Evolutionary conservation across 2,113 vertebrate genomes (phyloP).

Genomic region (Mobula hypostoma): DNA sequence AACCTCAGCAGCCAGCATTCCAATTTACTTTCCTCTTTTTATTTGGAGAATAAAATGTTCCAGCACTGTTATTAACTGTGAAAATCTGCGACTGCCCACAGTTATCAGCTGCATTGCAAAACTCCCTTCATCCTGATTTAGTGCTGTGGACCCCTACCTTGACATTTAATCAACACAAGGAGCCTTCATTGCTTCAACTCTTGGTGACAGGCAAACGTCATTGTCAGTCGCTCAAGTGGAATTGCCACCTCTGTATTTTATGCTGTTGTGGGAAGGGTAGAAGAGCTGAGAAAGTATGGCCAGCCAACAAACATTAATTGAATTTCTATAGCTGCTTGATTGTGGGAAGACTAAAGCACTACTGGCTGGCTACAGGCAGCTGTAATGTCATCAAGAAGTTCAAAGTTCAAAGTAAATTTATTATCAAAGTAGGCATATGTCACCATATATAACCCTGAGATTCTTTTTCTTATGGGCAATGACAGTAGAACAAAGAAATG

Average conservation of each 20-base stretch:
- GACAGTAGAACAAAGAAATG: no score
- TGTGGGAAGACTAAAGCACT: no score
- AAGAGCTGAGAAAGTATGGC: no score
- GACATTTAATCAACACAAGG: slow-evolving; percentile 20
- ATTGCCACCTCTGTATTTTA: background rate
- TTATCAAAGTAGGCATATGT: no score
- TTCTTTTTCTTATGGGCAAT: no score
- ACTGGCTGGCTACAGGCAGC: no score
- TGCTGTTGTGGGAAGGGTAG: no score
- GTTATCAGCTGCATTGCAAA: background rate
- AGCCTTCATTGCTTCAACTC: background rate
- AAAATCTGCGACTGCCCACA: background rate
- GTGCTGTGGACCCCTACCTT: background rate
- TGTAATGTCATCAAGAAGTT: no score
- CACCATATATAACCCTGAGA: no score
- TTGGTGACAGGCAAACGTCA: background rate
- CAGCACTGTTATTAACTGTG: slow-evolving; percentile 6
- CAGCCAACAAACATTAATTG: no score
- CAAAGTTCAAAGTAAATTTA: no score
- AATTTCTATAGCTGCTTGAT: no score
- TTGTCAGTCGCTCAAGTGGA: background rate
- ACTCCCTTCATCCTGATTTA: slow-evolving; percentile 5
- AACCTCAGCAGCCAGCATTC: background rate
- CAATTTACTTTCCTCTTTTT: background rate
- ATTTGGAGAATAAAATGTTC: slow-evolving; percentile 1